Evolutionary conservation across 2,797 vertebrate genomes (phyloP).

Genomic region (Gallirallus australis): DNA sequence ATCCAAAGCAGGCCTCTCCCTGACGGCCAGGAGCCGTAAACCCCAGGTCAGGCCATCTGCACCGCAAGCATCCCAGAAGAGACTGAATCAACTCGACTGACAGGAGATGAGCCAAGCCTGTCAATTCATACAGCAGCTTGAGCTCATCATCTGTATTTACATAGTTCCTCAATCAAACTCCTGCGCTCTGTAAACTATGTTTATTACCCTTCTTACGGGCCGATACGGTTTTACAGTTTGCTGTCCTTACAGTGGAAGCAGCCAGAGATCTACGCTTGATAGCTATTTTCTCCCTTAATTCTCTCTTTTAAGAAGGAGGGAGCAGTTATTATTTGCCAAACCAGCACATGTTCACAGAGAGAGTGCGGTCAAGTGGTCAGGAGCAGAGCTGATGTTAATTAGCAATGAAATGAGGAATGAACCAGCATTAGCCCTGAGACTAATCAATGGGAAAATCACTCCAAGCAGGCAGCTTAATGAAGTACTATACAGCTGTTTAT

Average conservation of each 20-base stretch:
- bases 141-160: slow-evolving; percentile 52
- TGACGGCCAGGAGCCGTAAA: neutral
- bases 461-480: slow-evolving; percentile 86
- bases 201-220: slow-evolving; percentile 23
- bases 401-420: slow-evolving; percentile 91
- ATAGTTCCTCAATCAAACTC: slow-evolving; percentile 54
- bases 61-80: slow-evolving; percentile 47
- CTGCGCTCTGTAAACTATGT: slow-evolving; percentile 16
- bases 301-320: slow-evolving; percentile 57
- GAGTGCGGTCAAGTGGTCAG: slow-evolving; percentile 87
- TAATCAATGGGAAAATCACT: slow-evolving; percentile 99
- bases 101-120: slow-evolving; percentile 24
- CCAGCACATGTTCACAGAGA: slow-evolving; percentile 78
- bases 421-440: slow-evolving; percentile 92
- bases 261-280: slow-evolving; percentile 26
- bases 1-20: neutral
- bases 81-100: slow-evolving; percentile 39
- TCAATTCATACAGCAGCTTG: slow-evolving; percentile 33
- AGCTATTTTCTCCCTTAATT: slow-evolving; percentile 53
- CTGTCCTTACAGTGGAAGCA: slow-evolving; percentile 30
- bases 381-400: slow-evolving; percentile 92
- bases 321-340: slow-evolving; percentile 74
- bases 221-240: slow-evolving; percentile 57
- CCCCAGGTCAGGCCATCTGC: slow-evolving; percentile 50
- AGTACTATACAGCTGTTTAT: slow-evolving; percentile 89